phyloP scores from a whole-genome alignment of 2,113 vertebrate genomes.

The Sigmodon hispidus region DNA sequence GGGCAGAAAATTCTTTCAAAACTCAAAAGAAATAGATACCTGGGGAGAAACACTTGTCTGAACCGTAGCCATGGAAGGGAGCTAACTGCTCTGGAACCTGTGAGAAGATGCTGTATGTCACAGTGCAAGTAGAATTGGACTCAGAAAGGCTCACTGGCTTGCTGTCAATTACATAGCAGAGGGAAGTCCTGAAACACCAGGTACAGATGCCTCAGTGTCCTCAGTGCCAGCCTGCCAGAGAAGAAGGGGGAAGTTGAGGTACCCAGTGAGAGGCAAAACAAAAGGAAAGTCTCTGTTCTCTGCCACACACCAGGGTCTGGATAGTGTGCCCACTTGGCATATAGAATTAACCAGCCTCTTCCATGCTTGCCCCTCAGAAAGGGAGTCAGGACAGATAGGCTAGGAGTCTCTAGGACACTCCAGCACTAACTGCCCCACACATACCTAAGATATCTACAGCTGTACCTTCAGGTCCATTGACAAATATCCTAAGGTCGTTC shows the following conservation, averaged over 20 bases:
- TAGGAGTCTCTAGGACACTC: neutral
- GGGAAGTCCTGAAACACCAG: neutral
- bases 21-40: neutral
- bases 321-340: neutral
- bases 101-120: neutral
- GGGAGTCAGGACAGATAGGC: no score
- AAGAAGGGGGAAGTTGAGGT: no score
- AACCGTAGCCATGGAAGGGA: neutral
- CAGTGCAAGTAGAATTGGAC: neutral
- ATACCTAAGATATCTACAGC: neutral
- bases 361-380: neutral
- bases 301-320: no score
- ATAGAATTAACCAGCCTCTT: rapidly evolving
- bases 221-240: neutral
- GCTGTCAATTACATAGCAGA: rapidly evolving
- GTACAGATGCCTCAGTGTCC: neutral
- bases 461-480: neutral
- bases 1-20: neutral
- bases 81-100: neutral
- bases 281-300: neutral
- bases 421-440: neutral
- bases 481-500: neutral
- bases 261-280: rapidly evolving
- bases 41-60: neutral
- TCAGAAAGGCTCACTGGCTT: neutral